phyloP scores from a whole-genome alignment of 2,113 vertebrate genomes.

The Phoxinus phoxinus region DNA sequence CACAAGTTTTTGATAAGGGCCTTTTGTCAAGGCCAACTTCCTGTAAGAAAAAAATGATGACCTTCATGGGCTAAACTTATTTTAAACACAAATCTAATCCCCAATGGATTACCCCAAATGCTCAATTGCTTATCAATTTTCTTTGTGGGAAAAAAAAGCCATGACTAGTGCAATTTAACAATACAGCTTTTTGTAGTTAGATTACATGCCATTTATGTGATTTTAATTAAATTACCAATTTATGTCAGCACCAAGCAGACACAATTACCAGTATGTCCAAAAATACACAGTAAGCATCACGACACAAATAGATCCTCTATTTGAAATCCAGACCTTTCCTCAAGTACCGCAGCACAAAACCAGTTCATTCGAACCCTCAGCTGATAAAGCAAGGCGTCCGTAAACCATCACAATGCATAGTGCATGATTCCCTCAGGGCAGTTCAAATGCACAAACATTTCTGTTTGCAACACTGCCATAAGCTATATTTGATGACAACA shows the following conservation, averaged over 20 bases:
- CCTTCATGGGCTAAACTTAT: constrained; percentile 2
- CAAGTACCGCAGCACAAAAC: constrained; percentile 42
- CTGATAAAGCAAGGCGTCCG: not conserved
- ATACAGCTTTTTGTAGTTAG: constrained; percentile 32
- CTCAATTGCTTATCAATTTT: not conserved
- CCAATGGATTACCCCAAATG: not conserved
- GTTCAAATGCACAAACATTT: not conserved
- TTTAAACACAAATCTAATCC: constrained; percentile 16
- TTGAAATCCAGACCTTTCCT: constrained; percentile 7
- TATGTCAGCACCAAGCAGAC: not conserved
- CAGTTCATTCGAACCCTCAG: not conserved
- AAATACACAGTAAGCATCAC: not conserved
- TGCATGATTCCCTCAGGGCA: not conserved
- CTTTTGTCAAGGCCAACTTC: constrained; percentile 24
- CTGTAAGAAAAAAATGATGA: constrained; percentile 4
- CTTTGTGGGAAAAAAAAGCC: not conserved
- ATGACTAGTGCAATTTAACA: constrained; percentile 32
- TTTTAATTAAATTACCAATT: constrained; percentile 55
- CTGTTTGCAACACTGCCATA: not conserved
- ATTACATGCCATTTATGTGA: constrained; percentile 53
- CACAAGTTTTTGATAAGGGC: constrained; percentile 44
- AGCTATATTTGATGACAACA: not conserved
- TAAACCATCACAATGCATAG: not conserved
- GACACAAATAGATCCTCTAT: not conserved
- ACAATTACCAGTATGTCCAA: not conserved